A percentile compares a stretch with the other conserved stretches of the same genome.
Evolutionary conservation across 1,140 invertebrate species (phyloP).

Genomic region (Phenacoccus solenopsis): DNA sequence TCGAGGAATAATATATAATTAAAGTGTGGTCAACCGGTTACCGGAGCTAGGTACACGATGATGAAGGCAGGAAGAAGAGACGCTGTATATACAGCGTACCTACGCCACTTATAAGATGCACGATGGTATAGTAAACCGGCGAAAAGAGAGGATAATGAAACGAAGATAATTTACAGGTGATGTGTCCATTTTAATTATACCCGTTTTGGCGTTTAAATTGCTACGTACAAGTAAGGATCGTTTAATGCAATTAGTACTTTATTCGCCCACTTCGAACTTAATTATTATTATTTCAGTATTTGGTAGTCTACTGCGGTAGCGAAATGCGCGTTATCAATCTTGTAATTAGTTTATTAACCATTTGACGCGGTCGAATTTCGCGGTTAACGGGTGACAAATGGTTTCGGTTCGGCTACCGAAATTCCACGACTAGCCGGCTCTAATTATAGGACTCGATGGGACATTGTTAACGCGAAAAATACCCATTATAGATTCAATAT

Average conservation of each 20-base stretch:
- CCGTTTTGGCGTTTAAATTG: constrained; percentile 13
- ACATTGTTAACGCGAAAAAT: too few relatives aligned
- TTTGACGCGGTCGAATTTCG: not conserved
- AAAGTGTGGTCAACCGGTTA: constrained; percentile 17
- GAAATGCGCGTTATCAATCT: constrained; percentile 4
- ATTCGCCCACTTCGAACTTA: constrained; percentile 11
- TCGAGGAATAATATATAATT: constrained; percentile 14
- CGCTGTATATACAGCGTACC: not conserved
- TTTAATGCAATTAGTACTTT: constrained; percentile 14
- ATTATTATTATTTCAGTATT: constrained; percentile 15
- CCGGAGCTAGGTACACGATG: not conserved
- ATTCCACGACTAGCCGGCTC: not conserved
- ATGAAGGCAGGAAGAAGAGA: not conserved
- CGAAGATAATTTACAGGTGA: constrained; percentile 16
- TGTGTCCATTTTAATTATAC: constrained; percentile 16
- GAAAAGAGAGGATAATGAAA: not conserved
- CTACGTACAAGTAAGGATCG: constrained; percentile 16
- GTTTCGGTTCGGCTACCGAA: not conserved
- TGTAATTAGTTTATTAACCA: constrained; percentile 13
- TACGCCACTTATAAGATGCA: not conserved
- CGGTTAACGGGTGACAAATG: not conserved
- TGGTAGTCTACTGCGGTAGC: not conserved
- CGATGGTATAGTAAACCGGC: not conserved
- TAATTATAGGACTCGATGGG: not conserved
- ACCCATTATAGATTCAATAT: not conserved